Conservation (phyloP, 2,113 vertebrate genomes). For the Psilopogon haemacephalus region DNA sequence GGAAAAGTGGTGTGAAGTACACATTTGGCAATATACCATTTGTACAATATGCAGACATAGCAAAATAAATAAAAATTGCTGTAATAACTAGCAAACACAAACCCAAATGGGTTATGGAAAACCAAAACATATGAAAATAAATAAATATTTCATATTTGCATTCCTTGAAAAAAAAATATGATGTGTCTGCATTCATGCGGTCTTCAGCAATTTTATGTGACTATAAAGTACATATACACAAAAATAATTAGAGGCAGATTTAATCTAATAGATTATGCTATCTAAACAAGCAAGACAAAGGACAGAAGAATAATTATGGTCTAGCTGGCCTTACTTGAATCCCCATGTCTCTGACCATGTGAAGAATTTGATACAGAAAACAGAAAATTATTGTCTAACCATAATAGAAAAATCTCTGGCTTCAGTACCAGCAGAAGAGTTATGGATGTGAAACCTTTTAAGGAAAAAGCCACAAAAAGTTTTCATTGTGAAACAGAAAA, state of each 20-base stretch:
- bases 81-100: background rate
- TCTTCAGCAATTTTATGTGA: background rate
- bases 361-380: background rate
- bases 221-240: background rate
- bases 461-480: background rate
- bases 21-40: background rate
- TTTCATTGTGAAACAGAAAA: background rate
- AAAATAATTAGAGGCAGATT: background rate
- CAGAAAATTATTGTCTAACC: background rate
- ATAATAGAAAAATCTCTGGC: background rate
- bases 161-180: background rate
- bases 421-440: background rate
- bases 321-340: background rate
- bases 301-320: background rate
- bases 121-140: background rate
- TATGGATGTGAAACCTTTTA: background rate
- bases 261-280: background rate
- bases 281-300: background rate
- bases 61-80: background rate
- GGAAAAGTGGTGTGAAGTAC: background rate
- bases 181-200: background rate
- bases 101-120: background rate
- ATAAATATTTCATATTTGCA: background rate
- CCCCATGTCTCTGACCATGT: background rate
- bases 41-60: background rate